Evolutionary conservation across 1,140 invertebrate species (phyloP), one percentile per base, ranked within the genome.

Genomic region (Listronotus oregonensis): DNA sequence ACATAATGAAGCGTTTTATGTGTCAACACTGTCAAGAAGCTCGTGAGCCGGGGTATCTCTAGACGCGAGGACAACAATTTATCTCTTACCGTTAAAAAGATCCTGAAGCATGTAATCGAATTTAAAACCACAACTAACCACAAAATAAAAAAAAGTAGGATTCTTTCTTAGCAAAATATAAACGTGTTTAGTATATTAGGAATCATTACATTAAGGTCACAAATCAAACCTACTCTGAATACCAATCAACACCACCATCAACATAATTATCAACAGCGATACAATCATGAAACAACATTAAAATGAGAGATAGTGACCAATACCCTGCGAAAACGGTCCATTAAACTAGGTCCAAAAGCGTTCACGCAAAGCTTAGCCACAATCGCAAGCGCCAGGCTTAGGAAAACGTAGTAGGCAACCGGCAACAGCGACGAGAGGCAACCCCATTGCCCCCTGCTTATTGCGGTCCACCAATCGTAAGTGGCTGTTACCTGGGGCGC

Each of bases 401-500:
- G 32, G 18, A 50, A 62, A 52, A 57, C 44, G 42, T 34, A 43
- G 43, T 46, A 46, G 62, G 52, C 31, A 43, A 57, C 15, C 32
- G 55, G 46, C 62, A 37, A 56, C 43, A 40, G 44, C 62, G 52
- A 40, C 34, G 31, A 37, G 32, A 52, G 39, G 50, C 50, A 54
- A 46, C 52, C 62, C 42, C 40, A 64, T 7, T 37, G 52, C 52
- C 51, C 52, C 54, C 31, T n/a, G 46, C 21, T 14, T 31, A 50
- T 21, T 54, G 60, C 60, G n/a, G 44, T 56, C 61, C 52, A 44
- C 58, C 58, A 63, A 40, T 63, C 50, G 61, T 51, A 18, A 39
- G 18, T 31, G 39, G 50, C 31, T 56, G 67, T 66, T 69, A 67
- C 67, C 67, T 68, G 61, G 44, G 64, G 64, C 52, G 67, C 51